Evolutionary conservation across 1,140 invertebrate species (phyloP), one percentile per base, ranked within the genome.

Genomic region (Mya arenaria): DNA sequence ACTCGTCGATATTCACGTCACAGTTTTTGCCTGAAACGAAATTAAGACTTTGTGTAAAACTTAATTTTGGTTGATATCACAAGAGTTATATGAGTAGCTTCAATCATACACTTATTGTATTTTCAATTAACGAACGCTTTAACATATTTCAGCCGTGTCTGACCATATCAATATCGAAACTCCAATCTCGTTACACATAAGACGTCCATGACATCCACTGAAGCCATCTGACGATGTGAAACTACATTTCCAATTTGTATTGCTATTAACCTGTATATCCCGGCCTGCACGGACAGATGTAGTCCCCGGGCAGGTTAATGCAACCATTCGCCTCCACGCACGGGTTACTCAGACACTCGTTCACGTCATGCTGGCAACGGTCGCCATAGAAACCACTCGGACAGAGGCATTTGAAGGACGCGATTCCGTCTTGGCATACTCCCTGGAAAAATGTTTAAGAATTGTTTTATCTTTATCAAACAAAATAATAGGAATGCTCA

Each of bases 1-100:
- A 98, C 0, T 68, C 90, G 90, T 96, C 93, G 0, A 91, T 84
- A 4, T 85, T 82, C 1, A 63, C 58, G 44, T 89, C 84, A 72
- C 88, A 89, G 60, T 79, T 69, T 25, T 84, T 84, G 60, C 97
- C 97, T 37, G 95, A 95, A 88, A 77, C 89, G 32, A 85, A 75
- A 2, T 17, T n/a, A n/a, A n/a, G n/a, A n/a, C n/a, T n/a, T n/a
- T n/a, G n/a, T n/a, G n/a, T n/a, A n/a, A n/a, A n/a, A n/a, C n/a
- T n/a, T n/a, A n/a, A n/a, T n/a, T n/a, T n/a, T n/a, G n/a, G n/a
- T n/a, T n/a, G n/a, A n/a, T n/a, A n/a, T n/a, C n/a, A n/a, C n/a
- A n/a, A n/a, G n/a, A n/a, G n/a, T n/a, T n/a, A n/a, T n/a, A n/a
- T n/a, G n/a, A n/a, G n/a, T n/a, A n/a, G n/a, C n/a, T n/a, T n/a